Evolutionary conservation across 2,113 vertebrate species (phyloP).

Genomic region (Macrotis lagotis): DNA sequence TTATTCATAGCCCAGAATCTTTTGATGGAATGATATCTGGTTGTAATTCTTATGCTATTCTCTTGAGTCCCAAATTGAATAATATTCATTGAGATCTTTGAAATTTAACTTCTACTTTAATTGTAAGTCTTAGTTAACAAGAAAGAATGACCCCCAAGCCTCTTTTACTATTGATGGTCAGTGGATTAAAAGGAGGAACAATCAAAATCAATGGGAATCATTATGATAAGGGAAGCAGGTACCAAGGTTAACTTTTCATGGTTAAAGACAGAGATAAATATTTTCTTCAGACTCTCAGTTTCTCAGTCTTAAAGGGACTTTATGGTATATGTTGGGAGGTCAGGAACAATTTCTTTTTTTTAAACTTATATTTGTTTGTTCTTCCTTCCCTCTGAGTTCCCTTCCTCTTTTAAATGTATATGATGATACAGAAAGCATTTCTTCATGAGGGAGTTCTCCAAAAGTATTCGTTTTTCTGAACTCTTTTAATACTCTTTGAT

Average conservation of each 20-base stretch:
- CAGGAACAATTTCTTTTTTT: not conserved
- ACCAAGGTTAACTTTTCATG: not conserved
- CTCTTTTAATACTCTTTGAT: not conserved
- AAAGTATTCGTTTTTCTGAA: not conserved
- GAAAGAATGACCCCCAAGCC: not conserved
- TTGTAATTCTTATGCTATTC: not conserved
- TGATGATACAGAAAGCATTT: not conserved
- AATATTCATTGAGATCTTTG: not conserved
- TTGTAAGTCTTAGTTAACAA: not conserved
- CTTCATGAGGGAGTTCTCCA: no score
- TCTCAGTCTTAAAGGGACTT: not conserved
- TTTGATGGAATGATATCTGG: not conserved
- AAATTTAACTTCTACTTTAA: not conserved
- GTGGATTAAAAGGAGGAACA: not conserved
- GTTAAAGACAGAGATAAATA: not conserved
- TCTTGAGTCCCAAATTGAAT: not conserved
- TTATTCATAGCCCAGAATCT: fast-evolving
- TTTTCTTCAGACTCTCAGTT: not conserved
- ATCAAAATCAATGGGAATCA: not conserved
- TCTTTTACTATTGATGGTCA: conserved; percentile 18
- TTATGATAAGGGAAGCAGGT: not conserved
- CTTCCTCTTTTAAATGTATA: not conserved
- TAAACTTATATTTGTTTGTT: not conserved
- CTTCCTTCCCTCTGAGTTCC: not conserved
- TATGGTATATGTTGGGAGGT: not conserved